Base-by-base conservation (phyloP, 1,140 invertebrate species). In the Drosophila lini region DNA sequence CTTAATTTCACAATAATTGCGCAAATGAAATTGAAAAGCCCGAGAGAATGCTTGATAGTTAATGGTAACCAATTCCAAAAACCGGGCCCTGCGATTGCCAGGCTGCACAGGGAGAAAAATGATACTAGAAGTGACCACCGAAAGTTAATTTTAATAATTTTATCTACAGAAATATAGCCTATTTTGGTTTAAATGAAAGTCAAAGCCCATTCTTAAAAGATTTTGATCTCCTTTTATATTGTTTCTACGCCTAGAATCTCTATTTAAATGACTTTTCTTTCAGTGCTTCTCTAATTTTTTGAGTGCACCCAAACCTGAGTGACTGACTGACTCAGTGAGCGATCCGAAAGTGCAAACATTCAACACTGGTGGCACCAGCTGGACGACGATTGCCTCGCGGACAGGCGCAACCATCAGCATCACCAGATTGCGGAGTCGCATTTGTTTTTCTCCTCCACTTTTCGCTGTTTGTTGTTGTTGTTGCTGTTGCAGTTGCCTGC, bases 1-100 rank as follows among this genome's bases (percentile, higher is more conserved):
- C 83, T 88, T 80, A 88, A 86, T 86, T 85, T 88, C 82, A 80
- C 79, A 86, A 86, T 86, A 82, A 86, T 88, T 86, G 76, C 75
- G 63, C 69, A 76, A 68, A 70, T 70, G 48, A 88, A 86, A 88
- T 83, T 88, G 80, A 86, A 86, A 82, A 79, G 57, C 52, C 62
- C 28, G 53, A 41, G 59, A 67, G 75, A 64, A 60, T 56, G 58
- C 50, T 53, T 40, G 45, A 75, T 67, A 42, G 62, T 55, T 67
- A 76, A 77, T 77, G 55, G 74, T 42, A 55, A 69, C 53, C 63
- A 83, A 83, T 71, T 71, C 50, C 53, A 42, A 55, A 42, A 58
- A 63, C 52, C 41, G 38, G 34, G 52, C 58, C 64, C 53, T 69
- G 16, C 28, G 34, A 48, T 61, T 47, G 34, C 44, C 61, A 13